A percentile compares a stretch with the other conserved stretches of the same genome.
These are phyloP conservation scores for Puma concolor DNA, from an alignment of 2,113 vertebrate species.

Conservation along the genomic window DNA sequence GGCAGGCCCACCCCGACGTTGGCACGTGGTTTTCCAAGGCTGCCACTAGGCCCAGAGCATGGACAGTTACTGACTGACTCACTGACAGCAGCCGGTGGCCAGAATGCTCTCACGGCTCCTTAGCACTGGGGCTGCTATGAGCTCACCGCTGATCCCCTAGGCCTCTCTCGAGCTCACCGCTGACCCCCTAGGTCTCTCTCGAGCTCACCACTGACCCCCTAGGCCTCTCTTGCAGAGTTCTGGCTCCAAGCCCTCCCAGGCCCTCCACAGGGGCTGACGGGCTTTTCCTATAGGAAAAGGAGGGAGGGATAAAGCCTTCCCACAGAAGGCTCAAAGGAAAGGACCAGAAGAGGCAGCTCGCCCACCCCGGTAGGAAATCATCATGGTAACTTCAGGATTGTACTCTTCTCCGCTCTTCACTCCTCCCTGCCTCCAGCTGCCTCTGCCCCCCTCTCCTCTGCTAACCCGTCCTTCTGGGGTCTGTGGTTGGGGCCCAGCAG, in stretches of 20 bases:
- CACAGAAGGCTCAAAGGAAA: not conserved
- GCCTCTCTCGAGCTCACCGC: not conserved
- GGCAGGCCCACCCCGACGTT: not conserved
- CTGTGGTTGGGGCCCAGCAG: not conserved
- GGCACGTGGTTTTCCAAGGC: not conserved
- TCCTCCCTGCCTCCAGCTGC: not conserved
- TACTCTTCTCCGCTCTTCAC: fast-evolving
- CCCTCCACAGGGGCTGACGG: not conserved
- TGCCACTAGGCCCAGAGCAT: not conserved
- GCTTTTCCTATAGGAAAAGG: not conserved
- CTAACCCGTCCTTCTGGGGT: not conserved
- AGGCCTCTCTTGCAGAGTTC: not conserved
- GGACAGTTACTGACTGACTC: not conserved
- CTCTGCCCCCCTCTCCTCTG: not conserved
- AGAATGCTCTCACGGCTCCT: not conserved
- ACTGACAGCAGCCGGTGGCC: not conserved
- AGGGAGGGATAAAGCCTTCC: not conserved
- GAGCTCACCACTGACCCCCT: not conserved
- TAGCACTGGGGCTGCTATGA: fast-evolving
- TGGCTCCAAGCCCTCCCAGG: not conserved
- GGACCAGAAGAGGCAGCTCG: not conserved
- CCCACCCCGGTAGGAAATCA: not conserved
- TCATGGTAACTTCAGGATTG: not conserved
- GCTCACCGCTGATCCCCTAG: not conserved
- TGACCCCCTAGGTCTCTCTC: not conserved